Evolutionary conservation across 37 sponge, comb jelly and placozoan species (phyloP).

Genomic region (Halisarca cf. caerulea): DNA sequence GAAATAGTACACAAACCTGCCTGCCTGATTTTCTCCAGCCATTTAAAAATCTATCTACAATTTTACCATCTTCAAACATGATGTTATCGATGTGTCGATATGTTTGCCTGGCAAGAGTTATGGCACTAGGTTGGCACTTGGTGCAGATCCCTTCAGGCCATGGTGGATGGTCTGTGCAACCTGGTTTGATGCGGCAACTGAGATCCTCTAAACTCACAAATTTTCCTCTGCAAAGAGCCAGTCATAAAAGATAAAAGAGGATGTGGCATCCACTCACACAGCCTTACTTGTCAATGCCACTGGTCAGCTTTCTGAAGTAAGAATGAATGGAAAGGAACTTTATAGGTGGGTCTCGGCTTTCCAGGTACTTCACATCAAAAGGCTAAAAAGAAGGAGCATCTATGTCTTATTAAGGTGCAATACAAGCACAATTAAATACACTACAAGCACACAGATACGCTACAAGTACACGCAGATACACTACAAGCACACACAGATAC

Average conservation of each 20-base stretch:
- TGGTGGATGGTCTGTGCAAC: slow-evolving; percentile 86
- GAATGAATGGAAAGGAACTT: slow-evolving; percentile 93
- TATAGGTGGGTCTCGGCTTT: slow-evolving; percentile 82
- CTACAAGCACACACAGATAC: too few relatives aligned
- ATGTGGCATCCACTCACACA: too few relatives aligned
- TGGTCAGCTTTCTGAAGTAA: slow-evolving; percentile 80
- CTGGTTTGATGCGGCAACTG: slow-evolving; percentile 80
- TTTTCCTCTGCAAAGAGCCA: slow-evolving; percentile 59
- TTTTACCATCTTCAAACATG: slow-evolving; percentile 88
- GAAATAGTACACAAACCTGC: slow-evolving; percentile 30
- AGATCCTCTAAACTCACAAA: slow-evolving; percentile 86
- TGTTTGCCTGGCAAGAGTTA: slow-evolving; percentile 88
- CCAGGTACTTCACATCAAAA: slow-evolving; percentile 73
- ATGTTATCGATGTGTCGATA: slow-evolving; percentile 94
- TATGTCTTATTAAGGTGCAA: too few relatives aligned
- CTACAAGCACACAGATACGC: too few relatives aligned
- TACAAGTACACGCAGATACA: too few relatives aligned
- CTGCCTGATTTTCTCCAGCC: slow-evolving; percentile 84
- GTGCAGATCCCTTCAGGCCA: slow-evolving; percentile 96
- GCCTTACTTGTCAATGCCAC: slow-evolving; percentile 88
- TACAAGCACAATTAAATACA: too few relatives aligned
- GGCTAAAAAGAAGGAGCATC: slow-evolving; percentile 52
- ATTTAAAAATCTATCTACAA: slow-evolving; percentile 85
- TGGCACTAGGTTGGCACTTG: slow-evolving; percentile 88
- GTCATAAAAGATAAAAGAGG: too few relatives aligned